These are phyloP conservation scores for Diplazon laetatorius DNA, from an alignment of 2,888 invertebrate species.

Conservation along the genomic window DNA sequence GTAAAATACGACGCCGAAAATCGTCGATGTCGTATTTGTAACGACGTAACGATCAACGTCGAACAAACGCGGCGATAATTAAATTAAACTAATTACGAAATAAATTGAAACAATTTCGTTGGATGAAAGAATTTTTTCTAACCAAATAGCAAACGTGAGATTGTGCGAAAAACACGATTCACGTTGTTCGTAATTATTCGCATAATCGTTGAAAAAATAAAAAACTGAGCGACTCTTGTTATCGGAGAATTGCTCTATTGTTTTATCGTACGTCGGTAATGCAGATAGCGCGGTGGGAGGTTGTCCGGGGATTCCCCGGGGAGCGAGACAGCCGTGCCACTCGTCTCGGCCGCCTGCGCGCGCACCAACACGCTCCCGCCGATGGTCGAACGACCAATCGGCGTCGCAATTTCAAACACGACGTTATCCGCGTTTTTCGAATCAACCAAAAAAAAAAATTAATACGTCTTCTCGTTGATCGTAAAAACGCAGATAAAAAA, in stretches of 20 bases:
- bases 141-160: too few species aligned
- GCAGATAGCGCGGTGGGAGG: background rate
- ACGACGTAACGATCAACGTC: background rate
- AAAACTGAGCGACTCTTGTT: background rate
- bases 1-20: background rate
- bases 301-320: slow-evolving; percentile 7
- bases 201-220: background rate
- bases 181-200: too few species aligned
- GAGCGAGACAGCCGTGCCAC: background rate
- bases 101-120: background rate
- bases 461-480: background rate
- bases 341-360: background rate
- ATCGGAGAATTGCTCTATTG: slow-evolving; percentile 26
- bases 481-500: background rate
- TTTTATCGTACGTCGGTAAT: slow-evolving; percentile 24
- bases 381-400: background rate
- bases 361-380: background rate
- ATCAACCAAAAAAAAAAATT: too few species aligned
- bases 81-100: slow-evolving; percentile 7
- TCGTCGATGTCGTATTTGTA: slow-evolving; percentile 16
- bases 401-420: background rate
- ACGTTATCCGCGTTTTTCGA: background rate
- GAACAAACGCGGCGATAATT: slow-evolving; percentile 10
- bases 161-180: too few species aligned
- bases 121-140: slow-evolving; percentile 11